Evolutionary conservation across 2,888 invertebrate genomes (phyloP).

Genomic region (Synanthedon vespiformis): DNA sequence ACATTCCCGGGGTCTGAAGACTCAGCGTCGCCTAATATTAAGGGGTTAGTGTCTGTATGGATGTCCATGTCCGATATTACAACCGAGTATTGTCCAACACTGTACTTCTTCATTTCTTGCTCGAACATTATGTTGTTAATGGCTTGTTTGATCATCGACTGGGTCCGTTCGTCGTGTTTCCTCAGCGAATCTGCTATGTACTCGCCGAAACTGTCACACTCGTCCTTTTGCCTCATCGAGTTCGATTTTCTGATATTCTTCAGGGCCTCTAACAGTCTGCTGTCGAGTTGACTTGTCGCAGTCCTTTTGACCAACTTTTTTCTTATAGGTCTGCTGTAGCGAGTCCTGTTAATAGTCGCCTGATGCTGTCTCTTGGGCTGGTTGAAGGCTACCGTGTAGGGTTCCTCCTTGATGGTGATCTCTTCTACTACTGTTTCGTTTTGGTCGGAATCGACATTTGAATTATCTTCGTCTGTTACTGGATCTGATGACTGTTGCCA

Average conservation of each 20-base stretch:
- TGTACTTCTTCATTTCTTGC: slow-evolving; percentile 59
- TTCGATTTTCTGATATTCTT: slow-evolving; percentile 28
- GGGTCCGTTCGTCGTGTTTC: slow-evolving; percentile 54
- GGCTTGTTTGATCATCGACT: slow-evolving; percentile 58
- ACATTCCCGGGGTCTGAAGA: background rate
- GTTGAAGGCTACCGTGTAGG: slow-evolving; percentile 8
- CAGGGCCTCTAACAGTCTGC: slow-evolving; percentile 28
- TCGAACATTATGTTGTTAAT: slow-evolving; percentile 60
- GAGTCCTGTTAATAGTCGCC: slow-evolving; percentile 7
- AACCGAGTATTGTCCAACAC: slow-evolving; percentile 29
- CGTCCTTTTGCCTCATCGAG: slow-evolving; percentile 41
- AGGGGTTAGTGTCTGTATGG: slow-evolving; percentile 34
- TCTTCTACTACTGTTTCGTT: slow-evolving; percentile 15
- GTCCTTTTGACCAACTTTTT: slow-evolving; percentile 7
- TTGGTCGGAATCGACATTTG: slow-evolving; percentile 6
- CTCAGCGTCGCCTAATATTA: slow-evolving; percentile 25
- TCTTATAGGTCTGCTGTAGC: slow-evolving; percentile 14
- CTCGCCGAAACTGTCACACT: slow-evolving; percentile 57
- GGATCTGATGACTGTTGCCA: slow-evolving; percentile 1
- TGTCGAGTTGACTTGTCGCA: slow-evolving; percentile 16
- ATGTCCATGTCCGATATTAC: slow-evolving; percentile 28
- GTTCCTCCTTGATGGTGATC: slow-evolving; percentile 32
- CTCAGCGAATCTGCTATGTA: slow-evolving; percentile 54
- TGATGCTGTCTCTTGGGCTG: slow-evolving; percentile 3
- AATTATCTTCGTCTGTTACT: slow-evolving; percentile 6